Conservation (phyloP, 2,113 vertebrate genomes). For the Trochalopteron elliotii region DNA sequence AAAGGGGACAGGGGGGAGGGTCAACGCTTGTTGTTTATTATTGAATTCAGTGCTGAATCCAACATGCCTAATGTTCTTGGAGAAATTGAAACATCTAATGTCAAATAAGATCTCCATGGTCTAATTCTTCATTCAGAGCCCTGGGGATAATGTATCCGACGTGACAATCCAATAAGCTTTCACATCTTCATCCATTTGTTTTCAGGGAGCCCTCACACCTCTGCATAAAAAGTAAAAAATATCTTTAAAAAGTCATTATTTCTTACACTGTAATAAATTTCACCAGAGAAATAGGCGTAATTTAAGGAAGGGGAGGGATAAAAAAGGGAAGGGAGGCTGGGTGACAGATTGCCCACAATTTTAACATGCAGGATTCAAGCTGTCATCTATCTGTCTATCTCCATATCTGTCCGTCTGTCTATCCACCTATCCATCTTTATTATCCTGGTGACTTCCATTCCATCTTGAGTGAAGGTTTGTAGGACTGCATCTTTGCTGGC, state of each 20-base stretch:
- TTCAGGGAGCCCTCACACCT: conserved; percentile 20
- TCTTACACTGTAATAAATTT: conserved; percentile 45
- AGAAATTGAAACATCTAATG: conserved; percentile 74
- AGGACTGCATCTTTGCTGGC: background rate
- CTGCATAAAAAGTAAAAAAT: conserved; percentile 62
- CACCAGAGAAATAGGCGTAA: background rate
- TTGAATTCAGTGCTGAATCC: conserved; percentile 37
- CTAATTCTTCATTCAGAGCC: conserved; percentile 64
- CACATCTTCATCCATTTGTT: conserved; percentile 55
- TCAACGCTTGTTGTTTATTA: background rate
- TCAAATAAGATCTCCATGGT: conserved; percentile 68
- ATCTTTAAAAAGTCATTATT: conserved; percentile 34
- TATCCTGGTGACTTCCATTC: background rate
- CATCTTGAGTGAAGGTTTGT: background rate
- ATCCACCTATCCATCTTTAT: conserved; percentile 6
- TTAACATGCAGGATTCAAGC: background rate
- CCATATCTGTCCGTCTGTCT: conserved; percentile 3
- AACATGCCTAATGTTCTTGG: conserved; percentile 35
- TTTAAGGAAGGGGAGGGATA: background rate
- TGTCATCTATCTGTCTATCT: conserved; percentile 2
- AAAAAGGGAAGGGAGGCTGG: background rate
- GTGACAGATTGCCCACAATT: conserved; percentile 2
- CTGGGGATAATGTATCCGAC: conserved; percentile 52
- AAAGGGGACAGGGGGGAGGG: background rate
- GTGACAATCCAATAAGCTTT: conserved; percentile 65